Percentiles rank a stretch among this genome's conserved stretches.
phyloP scores from a whole-genome alignment of 2,113 vertebrate genomes.

The Hydrochoerus hydrochaeris region DNA sequence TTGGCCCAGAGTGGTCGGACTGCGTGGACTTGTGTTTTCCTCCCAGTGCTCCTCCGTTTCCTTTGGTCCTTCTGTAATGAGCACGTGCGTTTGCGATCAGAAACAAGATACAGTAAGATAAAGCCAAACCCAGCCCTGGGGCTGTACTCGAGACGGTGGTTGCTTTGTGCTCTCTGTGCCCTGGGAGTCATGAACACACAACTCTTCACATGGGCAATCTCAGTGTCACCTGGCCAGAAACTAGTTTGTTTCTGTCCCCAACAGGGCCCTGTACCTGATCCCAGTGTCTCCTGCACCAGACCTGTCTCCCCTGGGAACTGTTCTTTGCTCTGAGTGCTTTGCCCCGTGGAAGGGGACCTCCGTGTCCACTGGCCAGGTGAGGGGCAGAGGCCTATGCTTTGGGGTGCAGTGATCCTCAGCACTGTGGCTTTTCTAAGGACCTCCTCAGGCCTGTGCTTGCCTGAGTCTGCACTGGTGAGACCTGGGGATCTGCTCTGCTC shows the following conservation, averaged over 20 bases:
- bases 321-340: background rate
- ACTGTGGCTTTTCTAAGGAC: background rate
- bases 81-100: background rate
- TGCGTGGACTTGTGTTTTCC: background rate
- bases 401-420: too few species aligned
- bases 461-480: background rate
- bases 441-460: background rate
- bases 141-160: background rate
- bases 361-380: background rate
- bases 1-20: background rate
- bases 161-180: background rate
- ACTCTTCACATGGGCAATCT: background rate
- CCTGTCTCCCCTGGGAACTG: background rate
- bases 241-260: background rate
- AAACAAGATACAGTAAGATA: background rate
- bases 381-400: background rate
- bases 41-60: background rate
- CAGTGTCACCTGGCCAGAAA: background rate
- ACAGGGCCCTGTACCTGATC: accelerated
- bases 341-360: background rate
- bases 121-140: background rate
- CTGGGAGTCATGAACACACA: background rate
- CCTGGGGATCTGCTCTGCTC: background rate
- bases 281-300: background rate
- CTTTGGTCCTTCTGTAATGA: background rate